Evolutionary conservation across 2,113 vertebrate species (phyloP).

Genomic region (Coptodon bakossiorum): DNA sequence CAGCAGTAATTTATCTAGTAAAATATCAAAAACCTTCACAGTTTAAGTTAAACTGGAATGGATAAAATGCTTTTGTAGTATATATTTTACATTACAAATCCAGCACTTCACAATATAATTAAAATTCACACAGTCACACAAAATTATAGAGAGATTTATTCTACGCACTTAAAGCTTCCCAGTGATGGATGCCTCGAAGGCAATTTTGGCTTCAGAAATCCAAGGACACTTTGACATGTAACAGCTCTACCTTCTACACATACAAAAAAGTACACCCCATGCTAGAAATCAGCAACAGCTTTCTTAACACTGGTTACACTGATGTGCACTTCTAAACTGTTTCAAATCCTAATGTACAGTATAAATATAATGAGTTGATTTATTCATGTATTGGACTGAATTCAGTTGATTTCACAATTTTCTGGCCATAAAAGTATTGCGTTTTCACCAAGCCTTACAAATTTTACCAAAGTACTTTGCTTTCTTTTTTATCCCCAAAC

Average conservation of each 20-base stretch:
- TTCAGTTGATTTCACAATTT: background rate
- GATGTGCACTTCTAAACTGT: background rate
- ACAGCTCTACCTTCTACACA: background rate
- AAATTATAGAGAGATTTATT: background rate
- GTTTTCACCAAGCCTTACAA: background rate
- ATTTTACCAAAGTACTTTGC: background rate
- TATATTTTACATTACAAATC: background rate
- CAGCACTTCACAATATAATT: background rate
- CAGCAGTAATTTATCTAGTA: background rate
- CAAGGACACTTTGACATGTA: background rate
- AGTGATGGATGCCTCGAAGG: background rate
- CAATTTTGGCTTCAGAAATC: background rate
- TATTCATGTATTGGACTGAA: background rate
- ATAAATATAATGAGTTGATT: background rate
- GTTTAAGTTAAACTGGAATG: background rate
- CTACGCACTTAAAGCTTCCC: background rate
- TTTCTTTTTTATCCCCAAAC: background rate
- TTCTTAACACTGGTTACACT: background rate
- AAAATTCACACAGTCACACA: background rate
- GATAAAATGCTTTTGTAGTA: background rate
- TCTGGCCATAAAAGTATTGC: background rate
- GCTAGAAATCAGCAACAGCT: background rate
- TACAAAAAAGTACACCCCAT: background rate
- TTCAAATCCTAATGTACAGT: background rate
- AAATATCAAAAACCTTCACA: background rate